These are phyloP conservation scores for Macrobrachium rosenbergii DNA, from an alignment of 1,140 invertebrate genomes.

Conservation along the genomic window DNA sequence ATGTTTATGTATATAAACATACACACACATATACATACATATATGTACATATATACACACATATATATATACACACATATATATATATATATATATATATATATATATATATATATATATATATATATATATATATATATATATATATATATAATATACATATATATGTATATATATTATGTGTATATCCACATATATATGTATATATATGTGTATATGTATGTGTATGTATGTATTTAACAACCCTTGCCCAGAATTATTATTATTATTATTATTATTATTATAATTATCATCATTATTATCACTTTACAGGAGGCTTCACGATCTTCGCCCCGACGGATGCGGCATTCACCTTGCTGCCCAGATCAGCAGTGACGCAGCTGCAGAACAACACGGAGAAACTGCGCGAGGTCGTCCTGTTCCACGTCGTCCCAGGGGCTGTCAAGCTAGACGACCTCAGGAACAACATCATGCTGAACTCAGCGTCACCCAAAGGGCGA, in stretches of 20 bases:
- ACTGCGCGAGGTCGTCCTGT: constrained; percentile 74
- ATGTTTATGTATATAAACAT: background rate
- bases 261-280: background rate
- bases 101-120: background rate
- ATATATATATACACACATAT: background rate
- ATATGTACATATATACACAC: background rate
- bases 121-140: too few species aligned
- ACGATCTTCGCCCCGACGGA: constrained; percentile 72
- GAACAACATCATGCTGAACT: constrained; percentile 71
- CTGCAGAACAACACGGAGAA: constrained; percentile 70
- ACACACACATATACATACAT: background rate
- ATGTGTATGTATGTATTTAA: too few species aligned
- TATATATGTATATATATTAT: background rate
- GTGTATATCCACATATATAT: background rate
- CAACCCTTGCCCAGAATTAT: background rate
- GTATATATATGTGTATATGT: background rate
- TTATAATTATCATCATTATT: background rate
- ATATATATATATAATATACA: constrained; percentile 4
- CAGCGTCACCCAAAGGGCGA: constrained; percentile 70
- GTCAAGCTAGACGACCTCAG: constrained; percentile 72
- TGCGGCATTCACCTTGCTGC: constrained; percentile 70
- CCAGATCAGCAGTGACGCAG: constrained; percentile 37
- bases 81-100: background rate
- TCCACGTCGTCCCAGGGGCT: constrained; percentile 74
- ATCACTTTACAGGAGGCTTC: constrained; percentile 62